Evolutionary conservation across 1,140 invertebrate genomes (phyloP), one percentile per base, ranked within the genome.

Genomic region (Adelges cooleyi): DNA sequence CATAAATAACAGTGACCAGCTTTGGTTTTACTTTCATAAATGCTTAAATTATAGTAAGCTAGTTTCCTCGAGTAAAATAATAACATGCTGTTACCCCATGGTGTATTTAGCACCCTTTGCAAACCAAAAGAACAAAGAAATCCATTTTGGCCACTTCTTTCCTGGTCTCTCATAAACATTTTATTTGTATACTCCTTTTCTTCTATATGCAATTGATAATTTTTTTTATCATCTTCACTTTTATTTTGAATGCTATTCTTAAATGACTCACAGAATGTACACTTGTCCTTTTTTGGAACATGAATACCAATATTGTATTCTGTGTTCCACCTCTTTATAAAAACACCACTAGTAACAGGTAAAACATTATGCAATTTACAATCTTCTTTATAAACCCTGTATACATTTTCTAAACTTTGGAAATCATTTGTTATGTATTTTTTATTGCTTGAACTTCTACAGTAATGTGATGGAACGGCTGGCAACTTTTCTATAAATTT

Each of bases 21-120:
- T 38, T 44, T 38, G 13, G 56, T 65, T 0, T 29, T 46, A 29
- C 42, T 65, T 48, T 65, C 56, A 29, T 65, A 65, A 27, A 48
- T 42, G 10, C n/a, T 65, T 10, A 48, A 48, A 20, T 65, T 65
- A 6, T 65, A 48, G 10, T n/a, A 38, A 20, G 38, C 18, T 0
- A 23, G 3, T 42, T 56, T 42, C n/a, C 2, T 20, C 20, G 53
- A 56, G 36, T 56, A 56, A 56, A 40, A 56, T 15, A 56, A 40
- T 6, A 56, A n/a, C 53, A 56, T 56, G 3, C 18, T 40, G 10
- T 40, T 56, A n/a, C 18, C 53, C 18, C 36, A 56, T 25, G 22
- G 53, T 40, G 53, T 42, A 22, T 56, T 36, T 22, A 56, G n/a
- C 1, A 56, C 53, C 20, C 22, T 56, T 42, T 56, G 18, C 3